Evolutionary conservation across 2,888 invertebrate genomes (phyloP), one percentile per base, ranked within the genome.

Genomic region (Sturmia bella): DNA sequence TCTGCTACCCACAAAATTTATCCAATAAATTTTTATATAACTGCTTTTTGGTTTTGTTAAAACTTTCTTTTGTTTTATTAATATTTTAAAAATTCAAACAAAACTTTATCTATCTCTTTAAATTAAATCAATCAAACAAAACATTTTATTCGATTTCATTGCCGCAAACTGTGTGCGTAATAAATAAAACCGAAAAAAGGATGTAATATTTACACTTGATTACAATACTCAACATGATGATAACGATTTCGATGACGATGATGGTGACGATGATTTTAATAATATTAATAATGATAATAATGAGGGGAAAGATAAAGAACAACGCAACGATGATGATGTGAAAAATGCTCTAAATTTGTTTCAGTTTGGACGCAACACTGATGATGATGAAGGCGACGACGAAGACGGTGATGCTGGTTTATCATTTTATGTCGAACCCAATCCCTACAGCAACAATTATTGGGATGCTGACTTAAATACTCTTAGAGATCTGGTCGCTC

Each of bases 391-490:
- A 17, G 87, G 86, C n/a, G 87, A 88, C 0, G 87, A 88, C 15
- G 87, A 88, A 4, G 66, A 57, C 7, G 82, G 84, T 52, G 87
- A 86, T 13, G 84, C 84, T 32, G 85, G 86, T 0, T 52, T 77
- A 41, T 64, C 74, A 11, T 74, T 64, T 32, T 61, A 63, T 37
- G 79, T 63, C n/a, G 59, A 66, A 12, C 80, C 84, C 7, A 74
- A 83, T 43, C 76, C 81, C 13, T 85, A 84, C 41, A 73, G 75
- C 6, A 84, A 85, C 4, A 86, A 87, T 87, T 88, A 88, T 19
- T 90, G 90, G 90, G 89, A 88, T n/a, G 17, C 9, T 63, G 11
- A 13, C 11, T n/a, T n/a, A n/a, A n/a, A n/a, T n/a, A n/a, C n/a
- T n/a, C n/a, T n/a, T n/a, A n/a, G n/a, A n/a, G n/a, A n/a, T n/a